phyloP scores from a whole-genome alignment of 2,888 invertebrate species.

The Strigamia crassipes region DNA sequence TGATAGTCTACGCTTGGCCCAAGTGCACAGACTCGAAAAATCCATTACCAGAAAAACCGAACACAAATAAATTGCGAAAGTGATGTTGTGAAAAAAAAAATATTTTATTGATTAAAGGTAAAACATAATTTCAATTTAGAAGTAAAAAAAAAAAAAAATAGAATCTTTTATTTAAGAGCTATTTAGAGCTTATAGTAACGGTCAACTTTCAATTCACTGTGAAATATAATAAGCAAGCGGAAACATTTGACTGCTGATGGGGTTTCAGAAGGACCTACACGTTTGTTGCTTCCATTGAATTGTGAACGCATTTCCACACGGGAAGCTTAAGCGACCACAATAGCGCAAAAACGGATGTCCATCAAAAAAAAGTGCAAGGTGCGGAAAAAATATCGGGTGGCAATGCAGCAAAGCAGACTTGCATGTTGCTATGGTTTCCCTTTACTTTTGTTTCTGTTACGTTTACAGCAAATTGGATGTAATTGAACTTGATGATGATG shows the following conservation, averaged over 20 bases:
- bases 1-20: not conserved
- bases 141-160: not conserved
- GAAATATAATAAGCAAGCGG: constrained; percentile 19
- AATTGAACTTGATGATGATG: constrained; percentile 18
- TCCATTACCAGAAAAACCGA: not conserved
- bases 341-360: constrained; percentile 42
- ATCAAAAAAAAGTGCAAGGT: not conserved
- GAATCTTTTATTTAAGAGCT: not conserved
- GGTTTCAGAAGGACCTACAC: constrained; percentile 26
- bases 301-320: constrained; percentile 42
- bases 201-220: constrained; percentile 13
- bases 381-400: not conserved
- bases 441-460: constrained; percentile 10
- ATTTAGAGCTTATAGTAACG: not conserved
- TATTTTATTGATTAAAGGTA: not conserved
- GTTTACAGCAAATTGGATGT: constrained; percentile 32
- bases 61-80: not conserved
- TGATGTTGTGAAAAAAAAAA: not conserved
- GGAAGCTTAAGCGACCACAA: constrained; percentile 42
- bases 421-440: constrained; percentile 7
- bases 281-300: constrained; percentile 38
- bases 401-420: not conserved
- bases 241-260: constrained; percentile 23
- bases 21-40: constrained; percentile 1
- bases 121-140: not conserved